Evolutionary conservation across 2,888 invertebrate species (phyloP), one percentile per base, ranked within the genome.

Genomic region (Dynastes grantii): DNA sequence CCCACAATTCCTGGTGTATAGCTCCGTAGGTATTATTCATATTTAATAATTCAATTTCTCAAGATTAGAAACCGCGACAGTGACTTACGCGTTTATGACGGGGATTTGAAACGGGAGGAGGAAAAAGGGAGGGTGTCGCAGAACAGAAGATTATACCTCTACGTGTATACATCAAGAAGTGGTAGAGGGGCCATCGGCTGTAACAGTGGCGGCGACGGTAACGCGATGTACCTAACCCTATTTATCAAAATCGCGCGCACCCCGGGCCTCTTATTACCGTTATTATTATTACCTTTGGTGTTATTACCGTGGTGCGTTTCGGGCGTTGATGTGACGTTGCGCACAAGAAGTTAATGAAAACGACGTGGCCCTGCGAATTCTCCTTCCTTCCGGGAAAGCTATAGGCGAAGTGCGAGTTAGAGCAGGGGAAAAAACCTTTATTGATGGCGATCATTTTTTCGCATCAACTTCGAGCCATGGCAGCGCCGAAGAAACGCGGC

Each of bases 31-130:
- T n/a, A 70, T 70, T 27, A 70, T 53, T 70, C 70, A 53, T 32
- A 53, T 70, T 70, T 53, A 70, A 70, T 51, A 49, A 70, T 70
- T 70, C 70, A 70, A 70, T 70, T 70, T 70, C 70, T 70, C 70
- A 51, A 70, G 70, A 70, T 70, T 70, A 70, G 51, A 70, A 70
- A 51, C 53, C 70, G 51, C 53, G 51, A 70, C 53, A 13, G 11
- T 27, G 51, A 11, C 51, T 51, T 45, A 45, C 70, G 70, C 27
- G 11, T 5, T 16, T 53, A 3, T 3, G 51, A 53, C 27, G 51
- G 53, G 0, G 8, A 45, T 45, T 45, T 11, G 45, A 11, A 11
- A 11, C 45, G 45, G 45, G 45, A 45, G 45, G 8, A 9, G 45
- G 45, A 45, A 45, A 11, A 45, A 45, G 45, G 45, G 8, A 45